Base-by-base conservation (phyloP, 2,113 vertebrate species). In the Kryptolebias marmoratus region DNA sequence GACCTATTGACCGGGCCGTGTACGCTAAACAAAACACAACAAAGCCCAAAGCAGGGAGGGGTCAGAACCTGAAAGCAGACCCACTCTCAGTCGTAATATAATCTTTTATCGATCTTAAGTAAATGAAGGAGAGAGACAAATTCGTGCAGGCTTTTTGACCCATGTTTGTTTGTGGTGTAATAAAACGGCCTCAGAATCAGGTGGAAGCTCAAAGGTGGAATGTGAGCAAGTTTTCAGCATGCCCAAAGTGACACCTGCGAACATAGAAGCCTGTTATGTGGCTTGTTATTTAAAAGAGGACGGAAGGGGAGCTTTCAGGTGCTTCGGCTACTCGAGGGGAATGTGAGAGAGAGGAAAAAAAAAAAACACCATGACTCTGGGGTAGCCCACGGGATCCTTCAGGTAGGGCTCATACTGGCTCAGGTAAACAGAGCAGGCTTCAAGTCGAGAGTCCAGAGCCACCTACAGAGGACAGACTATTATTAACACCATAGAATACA, bases 371-470 rank as follows among this genome's bases (percentile, higher is more conserved):
- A 96, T 96, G 53, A 97, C 93, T 82, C 93, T 96, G 73, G 96
- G 96, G 78, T 95, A 99, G 49, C 93, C 95, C 52, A 95, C 95
- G 0, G 96, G 96, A 76, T 98, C 96, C 8, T 94, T 93, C 86
- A 97, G 93, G 86, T 97, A 98, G 0, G 96, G 97, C 64, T 99
- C 97, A 8, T 93, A 96, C 60, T 95, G 93, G 79, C 91, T 95
- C 67, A 95, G 79, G 76, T 98, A 98, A 52, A 87, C 68, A 11
- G 95, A 94, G 47, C 96, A 96, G 2, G 92, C 83, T 1, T 96
- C 94, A 0, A 94, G 84, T 0, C 95, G 94, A 73, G 96, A 97
- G 77, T 96, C 95, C 63, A 98, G 87, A 27, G 92, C 95, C 64
- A 95, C 95, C 97, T 98, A 64, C 31, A 14, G 81, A 68, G 67